phyloP scores from a whole-genome alignment of 2,113 vertebrate genomes.

The Lycaon pictus region DNA sequence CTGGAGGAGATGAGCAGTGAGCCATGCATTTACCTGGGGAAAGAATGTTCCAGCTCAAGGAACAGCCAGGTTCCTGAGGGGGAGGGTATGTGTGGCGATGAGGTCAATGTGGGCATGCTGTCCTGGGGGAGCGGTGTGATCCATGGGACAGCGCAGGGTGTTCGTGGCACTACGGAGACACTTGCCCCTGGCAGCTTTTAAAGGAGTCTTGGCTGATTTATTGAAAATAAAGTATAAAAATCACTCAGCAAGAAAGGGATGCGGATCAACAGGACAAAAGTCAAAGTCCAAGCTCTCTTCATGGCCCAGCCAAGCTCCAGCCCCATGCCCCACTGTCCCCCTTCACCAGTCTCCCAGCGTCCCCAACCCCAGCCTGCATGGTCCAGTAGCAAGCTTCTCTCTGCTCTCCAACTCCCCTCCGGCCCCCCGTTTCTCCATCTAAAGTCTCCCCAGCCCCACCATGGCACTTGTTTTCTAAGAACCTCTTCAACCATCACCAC shows the following conservation, averaged over 20 bases:
- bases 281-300: background rate
- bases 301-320: background rate
- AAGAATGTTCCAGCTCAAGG: background rate
- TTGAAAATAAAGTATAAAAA: background rate
- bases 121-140: accelerated
- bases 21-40: accelerated
- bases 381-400: background rate
- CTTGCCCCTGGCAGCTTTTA: background rate
- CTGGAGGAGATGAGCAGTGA: background rate
- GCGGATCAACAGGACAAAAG: background rate
- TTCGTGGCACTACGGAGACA: accelerated
- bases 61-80: background rate
- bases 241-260: background rate
- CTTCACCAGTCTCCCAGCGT: background rate
- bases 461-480: accelerated
- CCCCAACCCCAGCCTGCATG: accelerated
- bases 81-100: background rate
- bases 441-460: background rate
- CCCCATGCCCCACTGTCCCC: accelerated
- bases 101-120: background rate
- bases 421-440: background rate
- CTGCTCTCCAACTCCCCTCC: background rate
- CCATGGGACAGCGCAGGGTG: accelerated
- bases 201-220: background rate
- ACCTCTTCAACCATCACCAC: too few species aligned